Evolutionary conservation across 2,113 vertebrate species (phyloP).

Genomic region (Ailuropoda melanoleuca): DNA sequence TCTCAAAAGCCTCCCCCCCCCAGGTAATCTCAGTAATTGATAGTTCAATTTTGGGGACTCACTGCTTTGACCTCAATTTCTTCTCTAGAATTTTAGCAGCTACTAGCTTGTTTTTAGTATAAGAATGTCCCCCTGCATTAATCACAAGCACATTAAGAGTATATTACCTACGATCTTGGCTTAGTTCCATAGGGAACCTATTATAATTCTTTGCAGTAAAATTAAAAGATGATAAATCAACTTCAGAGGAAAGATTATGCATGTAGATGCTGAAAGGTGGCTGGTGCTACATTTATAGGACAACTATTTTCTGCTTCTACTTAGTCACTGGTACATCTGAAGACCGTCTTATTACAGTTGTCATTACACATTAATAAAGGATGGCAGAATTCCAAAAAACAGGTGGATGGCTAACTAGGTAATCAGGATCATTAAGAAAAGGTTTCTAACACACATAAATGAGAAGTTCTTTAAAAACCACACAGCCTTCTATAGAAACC

Average conservation of each 20-base stretch:
- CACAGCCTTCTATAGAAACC: slow-evolving; percentile 55
- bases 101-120: neutral
- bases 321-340: neutral
- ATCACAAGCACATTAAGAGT: neutral
- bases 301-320: neutral
- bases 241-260: neutral
- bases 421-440: slow-evolving; percentile 32
- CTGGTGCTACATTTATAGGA: neutral
- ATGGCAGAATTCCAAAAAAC: neutral
- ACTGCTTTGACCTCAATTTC: neutral
- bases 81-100: slow-evolving; percentile 10
- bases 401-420: neutral
- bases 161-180: neutral
- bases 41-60: neutral
- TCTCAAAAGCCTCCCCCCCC: neutral
- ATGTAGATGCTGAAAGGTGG: neutral
- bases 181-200: neutral
- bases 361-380: neutral
- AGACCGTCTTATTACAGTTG: neutral
- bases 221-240: neutral
- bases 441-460: slow-evolving; percentile 16
- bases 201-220: neutral
- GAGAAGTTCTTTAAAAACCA: slow-evolving; percentile 43
- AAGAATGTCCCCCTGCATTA: neutral
- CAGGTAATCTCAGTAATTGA: neutral